phyloP scores from a whole-genome alignment of 2,888 invertebrate species.

The Cetonia aurata region DNA sequence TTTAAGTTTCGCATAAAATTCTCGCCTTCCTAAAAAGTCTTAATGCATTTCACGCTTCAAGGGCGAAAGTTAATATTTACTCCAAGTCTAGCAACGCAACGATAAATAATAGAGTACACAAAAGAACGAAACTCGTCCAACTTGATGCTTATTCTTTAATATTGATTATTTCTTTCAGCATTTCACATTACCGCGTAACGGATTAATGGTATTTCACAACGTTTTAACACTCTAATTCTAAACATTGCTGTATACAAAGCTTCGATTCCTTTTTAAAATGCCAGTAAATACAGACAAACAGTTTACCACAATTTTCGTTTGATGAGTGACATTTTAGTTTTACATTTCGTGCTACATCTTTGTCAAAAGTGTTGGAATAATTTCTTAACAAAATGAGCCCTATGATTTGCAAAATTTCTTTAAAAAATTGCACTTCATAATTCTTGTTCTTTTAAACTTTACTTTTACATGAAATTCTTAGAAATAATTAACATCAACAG shows the following conservation, averaged over 20 bases:
- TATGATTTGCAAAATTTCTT: too few relatives aligned
- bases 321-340: too few relatives aligned
- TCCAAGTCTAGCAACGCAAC: slow-evolving; percentile 8
- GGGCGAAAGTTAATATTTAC: slow-evolving; percentile 19
- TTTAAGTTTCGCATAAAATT: slow-evolving; percentile 7
- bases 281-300: background rate
- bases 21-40: background rate
- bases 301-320: too few relatives aligned
- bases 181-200: slow-evolving; percentile 12
- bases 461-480: too few relatives aligned
- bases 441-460: too few relatives aligned
- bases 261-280: background rate
- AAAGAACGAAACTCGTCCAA: background rate
- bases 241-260: slow-evolving; percentile 3
- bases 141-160: too few relatives aligned
- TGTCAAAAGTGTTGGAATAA: too few relatives aligned
- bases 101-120: slow-evolving; percentile 30
- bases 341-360: too few relatives aligned
- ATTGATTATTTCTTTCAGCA: slow-evolving; percentile 21
- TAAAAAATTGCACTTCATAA: too few relatives aligned
- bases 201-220: slow-evolving; percentile 8
- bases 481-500: too few relatives aligned
- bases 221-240: slow-evolving; percentile 36
- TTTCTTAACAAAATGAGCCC: too few relatives aligned
- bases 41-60: slow-evolving; percentile 15